These are phyloP conservation scores for cattle (Bos taurus) DNA, from an alignment of 2,113 vertebrate genomes.

Conservation along the genomic window ARS-UCD2.0 NC_037344.1:56314501-56315000, in stretches of 20 bases:
- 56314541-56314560: background rate
- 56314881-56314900: conserved; percentile 67
- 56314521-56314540: background rate
- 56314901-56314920: conserved; percentile 33
- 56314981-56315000: conserved; percentile 24
- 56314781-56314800: background rate
- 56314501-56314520: background rate
- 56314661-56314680: background rate
- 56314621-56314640: background rate
- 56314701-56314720: background rate
- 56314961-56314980: conserved; percentile 18
- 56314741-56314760: background rate
- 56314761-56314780: background rate
- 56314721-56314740: background rate
- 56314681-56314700: background rate
- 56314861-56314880: conserved; percentile 24
- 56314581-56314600: background rate
- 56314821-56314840: background rate
- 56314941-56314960: conserved; percentile 28
- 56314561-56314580: background rate
- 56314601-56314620: background rate
- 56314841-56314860: background rate
- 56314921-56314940: conserved; percentile 34
- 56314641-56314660: background rate
- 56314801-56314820: background rate